phyloP scores from a whole-genome alignment of 2,888 invertebrate genomes.

The Scaptomyza reducta region DNA sequence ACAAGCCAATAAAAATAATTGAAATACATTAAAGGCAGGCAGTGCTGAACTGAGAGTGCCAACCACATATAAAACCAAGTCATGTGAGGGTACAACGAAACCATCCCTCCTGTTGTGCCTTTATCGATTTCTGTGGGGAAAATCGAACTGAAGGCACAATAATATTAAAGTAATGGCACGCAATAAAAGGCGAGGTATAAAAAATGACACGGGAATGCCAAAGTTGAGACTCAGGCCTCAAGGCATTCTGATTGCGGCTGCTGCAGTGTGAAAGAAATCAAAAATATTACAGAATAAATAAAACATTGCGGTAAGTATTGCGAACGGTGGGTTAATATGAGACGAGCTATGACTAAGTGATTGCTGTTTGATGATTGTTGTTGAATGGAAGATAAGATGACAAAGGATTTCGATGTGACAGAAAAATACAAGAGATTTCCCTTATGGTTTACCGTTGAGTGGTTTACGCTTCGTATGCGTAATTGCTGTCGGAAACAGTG shows the following conservation, averaged over 20 bases:
- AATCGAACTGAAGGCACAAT: conserved; percentile 35
- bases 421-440: conserved; percentile 15
- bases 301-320: conserved; percentile 30
- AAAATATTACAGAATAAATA: conserved; percentile 33
- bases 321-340: conserved; percentile 6
- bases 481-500: conserved; percentile 11
- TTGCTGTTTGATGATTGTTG: conserved; percentile 42
- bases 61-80: conserved; percentile 33
- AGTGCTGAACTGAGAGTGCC: conserved; percentile 35
- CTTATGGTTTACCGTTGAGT: conserved; percentile 11
- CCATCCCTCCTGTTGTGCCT: conserved; percentile 8
- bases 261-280: conserved; percentile 38
- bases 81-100: conserved; percentile 47
- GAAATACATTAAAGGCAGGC: conserved; percentile 67
- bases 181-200: conserved; percentile 61
- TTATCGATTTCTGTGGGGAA: conserved; percentile 48
- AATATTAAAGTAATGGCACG: conserved; percentile 65
- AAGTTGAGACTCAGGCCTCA: conserved; percentile 49
- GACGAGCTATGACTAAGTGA: conserved; percentile 28
- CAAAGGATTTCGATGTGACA: conserved; percentile 43
- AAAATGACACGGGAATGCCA: conserved; percentile 54
- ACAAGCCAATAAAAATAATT: conserved; percentile 74
- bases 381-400: conserved; percentile 15
- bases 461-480: conserved; percentile 28
- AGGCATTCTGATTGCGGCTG: conserved; percentile 36